Percentiles rank a stretch among this genome's conserved stretches.
These are phyloP conservation scores for Pelobates fuscus DNA, from an alignment of 2,113 vertebrate species.

Conservation along the genomic window DNA sequence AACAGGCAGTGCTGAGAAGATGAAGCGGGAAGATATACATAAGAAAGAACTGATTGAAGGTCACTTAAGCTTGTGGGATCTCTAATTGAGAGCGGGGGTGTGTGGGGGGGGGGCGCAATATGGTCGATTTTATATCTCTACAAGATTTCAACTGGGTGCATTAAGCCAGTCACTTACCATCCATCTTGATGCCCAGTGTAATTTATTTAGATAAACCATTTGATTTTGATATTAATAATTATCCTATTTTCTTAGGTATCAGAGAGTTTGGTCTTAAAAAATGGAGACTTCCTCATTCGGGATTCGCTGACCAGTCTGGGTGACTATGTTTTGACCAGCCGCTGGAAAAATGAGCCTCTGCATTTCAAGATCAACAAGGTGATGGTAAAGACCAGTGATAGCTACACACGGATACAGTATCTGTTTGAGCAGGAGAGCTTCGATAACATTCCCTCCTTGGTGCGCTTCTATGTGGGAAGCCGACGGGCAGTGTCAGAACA, in stretches of 20 bases:
- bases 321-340: constrained; percentile 90
- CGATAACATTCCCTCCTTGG: constrained; percentile 86
- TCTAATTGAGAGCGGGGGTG: too few species aligned
- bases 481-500: constrained; percentile 84
- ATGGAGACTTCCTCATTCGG: constrained; percentile 90
- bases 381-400: constrained; percentile 85
- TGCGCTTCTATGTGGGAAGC: constrained; percentile 87
- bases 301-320: constrained; percentile 88
- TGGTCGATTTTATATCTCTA: too few species aligned
- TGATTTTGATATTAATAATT: not conserved
- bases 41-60: too few species aligned
- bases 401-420: constrained; percentile 84
- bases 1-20: too few species aligned
- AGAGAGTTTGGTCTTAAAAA: constrained; percentile 86
- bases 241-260: constrained; percentile 74
- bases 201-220: too few species aligned
- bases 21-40: too few species aligned
- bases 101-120: too few species aligned
- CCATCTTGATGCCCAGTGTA: too few species aligned
- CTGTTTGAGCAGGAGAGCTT: constrained; percentile 91
- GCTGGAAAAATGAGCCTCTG: constrained; percentile 88
- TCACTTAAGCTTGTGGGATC: too few species aligned
- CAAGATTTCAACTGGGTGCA: too few species aligned
- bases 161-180: too few species aligned
- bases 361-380: constrained; percentile 97